Evolutionary conservation across 2,797 vertebrate species (phyloP).

Genomic region (Hippocampus kuda): DNA sequence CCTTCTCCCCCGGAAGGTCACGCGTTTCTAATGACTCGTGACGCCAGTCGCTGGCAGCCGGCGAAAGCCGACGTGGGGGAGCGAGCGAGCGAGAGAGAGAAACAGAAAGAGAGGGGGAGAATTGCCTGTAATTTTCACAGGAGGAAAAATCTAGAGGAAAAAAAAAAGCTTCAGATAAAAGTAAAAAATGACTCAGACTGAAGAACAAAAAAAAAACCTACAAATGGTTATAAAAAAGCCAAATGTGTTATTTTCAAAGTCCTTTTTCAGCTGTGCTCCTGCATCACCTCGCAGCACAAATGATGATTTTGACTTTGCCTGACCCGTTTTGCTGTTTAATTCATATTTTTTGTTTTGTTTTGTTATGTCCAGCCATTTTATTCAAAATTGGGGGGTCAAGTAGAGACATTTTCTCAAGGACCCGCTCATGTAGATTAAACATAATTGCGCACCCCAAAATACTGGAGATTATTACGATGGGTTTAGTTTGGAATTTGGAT

Average conservation of each 20-base stretch:
- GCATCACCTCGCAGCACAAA: neutral
- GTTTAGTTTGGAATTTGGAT: too few species aligned
- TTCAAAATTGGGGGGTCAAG: too few species aligned
- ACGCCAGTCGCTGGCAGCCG: slow-evolving; percentile 61
- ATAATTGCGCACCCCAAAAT: too few species aligned
- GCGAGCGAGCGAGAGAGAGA: slow-evolving; percentile 38
- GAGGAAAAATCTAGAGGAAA: neutral
- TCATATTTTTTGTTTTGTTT: neutral
- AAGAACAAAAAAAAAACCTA: neutral
- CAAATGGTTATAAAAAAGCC: neutral
- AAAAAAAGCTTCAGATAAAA: neutral
- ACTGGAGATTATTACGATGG: too few species aligned
- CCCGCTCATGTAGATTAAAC: too few species aligned
- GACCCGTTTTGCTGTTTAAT: neutral
- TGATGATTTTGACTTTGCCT: neutral
- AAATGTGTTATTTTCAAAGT: neutral
- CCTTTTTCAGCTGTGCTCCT: neutral
- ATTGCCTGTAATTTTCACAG: slow-evolving; percentile 37
- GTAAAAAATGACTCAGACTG: neutral
- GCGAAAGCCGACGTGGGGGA: slow-evolving; percentile 28
- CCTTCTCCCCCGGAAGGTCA: slow-evolving; percentile 67
- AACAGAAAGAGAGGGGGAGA: slow-evolving; percentile 36
- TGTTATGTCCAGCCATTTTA: neutral
- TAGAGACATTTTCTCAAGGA: too few species aligned
- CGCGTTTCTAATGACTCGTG: slow-evolving; percentile 67